A percentile compares a stretch with the other conserved stretches of the same genome.
Evolutionary conservation across 2,888 invertebrate genomes (phyloP).

Genomic region (Microchrysa polita): DNA sequence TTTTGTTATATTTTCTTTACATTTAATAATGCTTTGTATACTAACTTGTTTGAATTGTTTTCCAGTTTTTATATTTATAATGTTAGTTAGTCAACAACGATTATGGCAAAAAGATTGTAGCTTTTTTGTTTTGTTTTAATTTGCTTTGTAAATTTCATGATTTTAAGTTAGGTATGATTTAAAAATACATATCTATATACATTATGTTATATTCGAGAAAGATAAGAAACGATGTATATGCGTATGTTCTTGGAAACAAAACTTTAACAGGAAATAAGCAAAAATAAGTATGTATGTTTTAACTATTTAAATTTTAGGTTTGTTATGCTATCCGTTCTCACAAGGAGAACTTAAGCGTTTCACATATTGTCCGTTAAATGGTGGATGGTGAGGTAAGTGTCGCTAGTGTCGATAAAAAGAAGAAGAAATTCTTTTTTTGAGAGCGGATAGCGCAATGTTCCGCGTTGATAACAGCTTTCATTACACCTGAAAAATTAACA

Average conservation of each 20-base stretch:
- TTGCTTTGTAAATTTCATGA: constrained; percentile 38
- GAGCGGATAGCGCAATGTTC: no score
- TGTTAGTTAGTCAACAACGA: constrained; percentile 33
- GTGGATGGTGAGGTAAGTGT: no score
- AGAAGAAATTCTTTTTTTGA: no score
- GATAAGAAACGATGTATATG: constrained; percentile 33
- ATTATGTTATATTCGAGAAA: constrained; percentile 21
- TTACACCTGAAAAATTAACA: no score
- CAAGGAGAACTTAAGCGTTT: no score
- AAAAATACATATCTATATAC: constrained; percentile 42
- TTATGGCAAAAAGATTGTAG: constrained; percentile 42
- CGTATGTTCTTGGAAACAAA: not conserved
- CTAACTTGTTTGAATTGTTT: constrained; percentile 26
- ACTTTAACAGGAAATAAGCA: no score
- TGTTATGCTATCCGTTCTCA: no score
- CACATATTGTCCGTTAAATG: no score
- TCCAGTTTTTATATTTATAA: constrained; percentile 22
- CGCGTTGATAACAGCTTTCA: no score
- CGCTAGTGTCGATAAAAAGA: no score
- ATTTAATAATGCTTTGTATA: constrained; percentile 28
- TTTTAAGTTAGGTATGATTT: constrained; percentile 40
- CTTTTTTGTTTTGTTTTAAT: constrained; percentile 37
- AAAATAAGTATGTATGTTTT: no score
- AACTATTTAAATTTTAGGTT: no score
- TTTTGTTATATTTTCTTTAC: constrained; percentile 1